Conservation (phyloP, 2,888 invertebrate species). For the Apodemia zela region DNA sequence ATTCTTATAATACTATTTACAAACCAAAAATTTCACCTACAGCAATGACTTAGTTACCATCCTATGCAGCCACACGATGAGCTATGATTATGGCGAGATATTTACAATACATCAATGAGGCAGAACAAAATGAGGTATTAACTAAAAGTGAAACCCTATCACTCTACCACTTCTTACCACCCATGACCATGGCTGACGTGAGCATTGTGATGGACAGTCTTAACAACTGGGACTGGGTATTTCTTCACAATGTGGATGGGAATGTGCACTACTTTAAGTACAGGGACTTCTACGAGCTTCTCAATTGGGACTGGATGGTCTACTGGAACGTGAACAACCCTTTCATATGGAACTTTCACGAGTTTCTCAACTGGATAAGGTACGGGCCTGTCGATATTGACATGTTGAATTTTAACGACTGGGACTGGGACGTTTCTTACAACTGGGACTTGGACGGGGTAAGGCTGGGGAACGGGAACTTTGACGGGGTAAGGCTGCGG, state of each 20-base stretch:
- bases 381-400: conserved; percentile 79
- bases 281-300: conserved; percentile 72
- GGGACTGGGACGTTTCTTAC: conserved; percentile 77
- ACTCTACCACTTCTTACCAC: conserved; percentile 30
- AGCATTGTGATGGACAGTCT: conserved; percentile 69
- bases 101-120: conserved; percentile 51
- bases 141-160: conserved; percentile 34
- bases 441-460: conserved; percentile 79
- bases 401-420: conserved; percentile 77
- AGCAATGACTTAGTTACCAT: conserved; percentile 80
- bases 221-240: conserved; percentile 65
- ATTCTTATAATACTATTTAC: conserved; percentile 70
- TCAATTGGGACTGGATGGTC: conserved; percentile 78
- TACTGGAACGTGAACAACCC: conserved; percentile 75
- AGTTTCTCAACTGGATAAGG: conserved; percentile 82
- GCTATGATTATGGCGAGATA: conserved; percentile 55
- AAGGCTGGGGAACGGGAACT: conserved; percentile 80
- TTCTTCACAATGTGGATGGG: conserved; percentile 65
- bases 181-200: conserved; percentile 38
- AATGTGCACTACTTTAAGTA: conserved; percentile 73
- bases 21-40: conserved; percentile 61
- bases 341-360: conserved; percentile 79
- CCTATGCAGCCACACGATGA: conserved; percentile 78
- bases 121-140: conserved; percentile 15
- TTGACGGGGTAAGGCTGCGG: conserved; percentile 75